phyloP scores from a whole-genome alignment of 2,797 vertebrate species.

The Morelia viridis region DNA sequence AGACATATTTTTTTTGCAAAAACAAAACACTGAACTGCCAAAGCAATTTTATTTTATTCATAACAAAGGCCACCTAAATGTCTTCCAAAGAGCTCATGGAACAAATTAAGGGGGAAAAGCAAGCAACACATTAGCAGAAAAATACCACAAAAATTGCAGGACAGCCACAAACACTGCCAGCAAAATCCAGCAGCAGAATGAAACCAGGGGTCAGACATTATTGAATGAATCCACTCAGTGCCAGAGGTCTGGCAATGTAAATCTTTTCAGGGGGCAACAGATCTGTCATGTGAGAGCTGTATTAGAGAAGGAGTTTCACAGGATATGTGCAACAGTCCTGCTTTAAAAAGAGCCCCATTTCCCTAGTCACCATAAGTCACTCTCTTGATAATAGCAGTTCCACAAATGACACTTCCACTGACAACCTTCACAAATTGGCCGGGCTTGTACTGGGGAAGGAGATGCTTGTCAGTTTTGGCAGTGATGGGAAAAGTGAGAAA shows the following conservation, averaged over 20 bases:
- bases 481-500: neutral
- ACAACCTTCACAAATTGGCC: neutral
- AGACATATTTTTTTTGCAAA: too few species aligned
- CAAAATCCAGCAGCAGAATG: neutral
- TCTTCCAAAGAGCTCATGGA: neutral
- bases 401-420: neutral
- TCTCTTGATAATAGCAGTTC: neutral
- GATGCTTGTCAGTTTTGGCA: neutral
- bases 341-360: neutral
- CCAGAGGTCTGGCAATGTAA: neutral
- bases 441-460: neutral
- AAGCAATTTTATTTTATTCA: neutral
- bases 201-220: neutral
- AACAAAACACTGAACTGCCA: neutral
- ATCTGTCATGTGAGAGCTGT: neutral
- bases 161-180: neutral
- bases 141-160: neutral
- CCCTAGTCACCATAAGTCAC: neutral
- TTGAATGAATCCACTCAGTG: neutral
- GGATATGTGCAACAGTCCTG: neutral
- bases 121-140: neutral
- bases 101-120: neutral
- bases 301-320: neutral
- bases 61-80: neutral
- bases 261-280: neutral